Percentiles rank a stretch among this genome's conserved stretches.
Evolutionary conservation across 2,888 invertebrate species (phyloP).

Genomic region (Eilema griseolum): DNA sequence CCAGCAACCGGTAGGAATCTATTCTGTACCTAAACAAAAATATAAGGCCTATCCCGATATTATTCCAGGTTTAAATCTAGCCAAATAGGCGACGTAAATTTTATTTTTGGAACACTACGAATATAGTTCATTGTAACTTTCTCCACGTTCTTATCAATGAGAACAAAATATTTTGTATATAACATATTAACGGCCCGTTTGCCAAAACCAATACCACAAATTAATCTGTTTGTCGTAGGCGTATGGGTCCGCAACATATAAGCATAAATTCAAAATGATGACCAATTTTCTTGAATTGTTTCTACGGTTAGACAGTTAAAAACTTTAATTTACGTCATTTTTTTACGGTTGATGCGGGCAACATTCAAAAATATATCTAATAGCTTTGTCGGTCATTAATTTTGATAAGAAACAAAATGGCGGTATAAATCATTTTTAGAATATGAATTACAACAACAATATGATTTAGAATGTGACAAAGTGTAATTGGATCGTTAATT

Average conservation of each 20-base stretch:
- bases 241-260: constrained; percentile 66
- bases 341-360: constrained; percentile 38
- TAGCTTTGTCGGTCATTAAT: constrained; percentile 38
- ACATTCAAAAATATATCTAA: constrained; percentile 46
- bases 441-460: constrained; percentile 48
- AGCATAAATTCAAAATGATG: constrained; percentile 75
- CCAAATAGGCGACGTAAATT: no score
- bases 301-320: constrained; percentile 66
- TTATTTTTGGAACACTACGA: no score
- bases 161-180: neutral
- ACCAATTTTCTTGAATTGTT: constrained; percentile 68
- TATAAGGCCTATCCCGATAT: no score
- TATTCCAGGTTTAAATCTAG: no score
- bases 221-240: constrained; percentile 64
- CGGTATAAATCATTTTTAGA: constrained; percentile 45
- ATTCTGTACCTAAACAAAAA: no score
- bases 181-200: constrained; percentile 41
- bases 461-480: constrained; percentile 51
- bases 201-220: constrained; percentile 37
- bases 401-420: constrained; percentile 46
- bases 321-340: constrained; percentile 59
- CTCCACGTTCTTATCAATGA: neutral
- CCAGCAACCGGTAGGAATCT: no score
- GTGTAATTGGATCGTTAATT: constrained; percentile 37
- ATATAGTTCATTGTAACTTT: neutral